phyloP scores from a whole-genome alignment of 2,888 invertebrate genomes.

The Theretra japonica region DNA sequence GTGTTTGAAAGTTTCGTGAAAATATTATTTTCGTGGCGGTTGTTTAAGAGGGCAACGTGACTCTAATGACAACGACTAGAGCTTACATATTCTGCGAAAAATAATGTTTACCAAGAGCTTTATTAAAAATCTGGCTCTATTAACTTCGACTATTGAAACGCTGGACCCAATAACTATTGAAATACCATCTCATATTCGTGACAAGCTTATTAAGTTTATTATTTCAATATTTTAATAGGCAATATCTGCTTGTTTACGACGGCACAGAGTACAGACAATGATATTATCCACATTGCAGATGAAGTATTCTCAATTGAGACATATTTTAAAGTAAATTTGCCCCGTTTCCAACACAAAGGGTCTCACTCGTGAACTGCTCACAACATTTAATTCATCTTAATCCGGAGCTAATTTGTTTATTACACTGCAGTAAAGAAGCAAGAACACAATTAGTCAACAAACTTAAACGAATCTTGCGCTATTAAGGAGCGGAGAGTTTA shows the following conservation, averaged over 20 bases:
- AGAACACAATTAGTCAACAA: slow-evolving; percentile 25
- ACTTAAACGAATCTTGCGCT: slow-evolving; percentile 24
- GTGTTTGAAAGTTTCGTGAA: background rate
- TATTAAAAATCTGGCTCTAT: background rate
- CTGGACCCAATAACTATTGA: too few species aligned
- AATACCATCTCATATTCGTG: too few species aligned
- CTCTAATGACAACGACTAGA: background rate
- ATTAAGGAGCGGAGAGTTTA: slow-evolving; percentile 14
- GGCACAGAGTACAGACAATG: background rate
- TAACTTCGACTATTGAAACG: too few species aligned
- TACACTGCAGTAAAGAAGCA: slow-evolving; percentile 26
- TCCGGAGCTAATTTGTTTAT: slow-evolving; percentile 23
- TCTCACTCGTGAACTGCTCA: background rate
- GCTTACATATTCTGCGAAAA: background rate
- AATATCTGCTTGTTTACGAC: too few species aligned
- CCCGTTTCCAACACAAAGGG: background rate
- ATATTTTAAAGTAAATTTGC: background rate
- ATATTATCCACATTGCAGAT: background rate
- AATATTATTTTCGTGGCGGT: background rate
- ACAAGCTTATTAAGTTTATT: too few species aligned
- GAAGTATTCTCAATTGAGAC: background rate
- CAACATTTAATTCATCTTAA: slow-evolving; percentile 17
- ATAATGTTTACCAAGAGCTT: background rate
- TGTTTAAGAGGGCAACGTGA: background rate
- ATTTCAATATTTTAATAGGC: background rate